Evolutionary conservation across 2,888 invertebrate species (phyloP).

Genomic region (Dicranocentrus wangi): DNA sequence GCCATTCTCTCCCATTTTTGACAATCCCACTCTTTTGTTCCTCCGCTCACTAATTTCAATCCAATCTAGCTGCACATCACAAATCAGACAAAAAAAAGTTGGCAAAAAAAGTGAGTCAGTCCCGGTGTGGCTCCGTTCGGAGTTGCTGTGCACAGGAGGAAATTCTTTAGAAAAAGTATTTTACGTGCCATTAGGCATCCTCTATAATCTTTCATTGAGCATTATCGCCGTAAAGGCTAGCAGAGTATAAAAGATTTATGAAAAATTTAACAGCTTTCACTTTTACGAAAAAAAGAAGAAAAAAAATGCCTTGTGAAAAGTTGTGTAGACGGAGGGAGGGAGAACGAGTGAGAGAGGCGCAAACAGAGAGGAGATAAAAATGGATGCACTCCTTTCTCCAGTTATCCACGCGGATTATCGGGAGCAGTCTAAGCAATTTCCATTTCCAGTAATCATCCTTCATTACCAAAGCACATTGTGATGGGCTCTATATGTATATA

Average conservation of each 20-base stretch:
- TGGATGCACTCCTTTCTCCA: too few species aligned
- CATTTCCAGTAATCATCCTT: conserved; percentile 17
- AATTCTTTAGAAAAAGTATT: conserved; percentile 24
- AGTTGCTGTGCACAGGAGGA: background rate
- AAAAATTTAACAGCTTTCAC: conserved; percentile 45
- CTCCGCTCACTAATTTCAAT: conserved; percentile 16
- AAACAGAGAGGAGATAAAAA: too few species aligned
- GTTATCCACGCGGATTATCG: too few species aligned
- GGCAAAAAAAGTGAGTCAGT: conserved; percentile 13
- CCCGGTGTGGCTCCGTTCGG: too few species aligned
- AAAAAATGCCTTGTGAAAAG: background rate
- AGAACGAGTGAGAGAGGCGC: too few species aligned
- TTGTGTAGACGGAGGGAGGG: background rate
- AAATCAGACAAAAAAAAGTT: conserved; percentile 40
- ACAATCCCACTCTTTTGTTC: conserved; percentile 20
- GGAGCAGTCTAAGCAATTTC: background rate
- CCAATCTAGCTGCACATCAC: conserved; percentile 29
- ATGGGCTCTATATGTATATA: too few species aligned
- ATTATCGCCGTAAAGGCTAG: background rate
- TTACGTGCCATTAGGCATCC: conserved; percentile 40
- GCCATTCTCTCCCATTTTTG: background rate
- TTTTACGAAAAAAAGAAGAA: conserved; percentile 2
- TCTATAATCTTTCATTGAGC: conserved; percentile 36
- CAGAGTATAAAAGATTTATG: conserved; percentile 35
- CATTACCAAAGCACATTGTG: conserved; percentile 16